phyloP scores from a whole-genome alignment of 2,888 invertebrate genomes.

The Polydrusus pterygomalis region DNA sequence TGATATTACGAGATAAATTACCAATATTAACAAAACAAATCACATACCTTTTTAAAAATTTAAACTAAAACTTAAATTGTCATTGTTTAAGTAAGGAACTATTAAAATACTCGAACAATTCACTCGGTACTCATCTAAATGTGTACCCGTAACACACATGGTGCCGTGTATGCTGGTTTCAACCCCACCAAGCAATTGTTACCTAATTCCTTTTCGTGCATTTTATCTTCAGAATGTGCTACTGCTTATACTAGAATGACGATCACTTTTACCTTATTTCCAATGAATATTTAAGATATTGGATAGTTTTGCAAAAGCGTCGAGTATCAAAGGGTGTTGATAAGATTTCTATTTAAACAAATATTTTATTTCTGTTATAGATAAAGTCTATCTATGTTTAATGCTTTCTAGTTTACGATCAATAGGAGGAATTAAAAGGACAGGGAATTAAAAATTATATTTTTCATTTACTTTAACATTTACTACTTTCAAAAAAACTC shows the following conservation, averaged over 20 bases:
- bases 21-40: not conserved
- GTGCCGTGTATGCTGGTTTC: not conserved
- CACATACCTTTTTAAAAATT: not conserved
- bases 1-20: too few species aligned
- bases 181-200: slow-evolving; percentile 8
- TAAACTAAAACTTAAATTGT: slow-evolving; percentile 3
- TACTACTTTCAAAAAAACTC: too few species aligned
- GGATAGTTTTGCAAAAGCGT: not conserved
- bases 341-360: too few species aligned
- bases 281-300: not conserved
- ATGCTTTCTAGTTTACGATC: too few species aligned
- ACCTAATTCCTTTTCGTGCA: slow-evolving; percentile 9
- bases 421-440: too few species aligned
- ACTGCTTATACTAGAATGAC: slow-evolving; percentile 1
- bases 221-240: slow-evolving; percentile 19
- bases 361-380: too few species aligned
- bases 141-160: not conserved
- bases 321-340: too few species aligned
- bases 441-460: too few species aligned
- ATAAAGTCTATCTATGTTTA: too few species aligned
- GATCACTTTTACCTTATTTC: slow-evolving; percentile 11
- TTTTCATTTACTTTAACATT: too few species aligned
- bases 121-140: not conserved
- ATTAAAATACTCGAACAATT: slow-evolving; percentile 1
- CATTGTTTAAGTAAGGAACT: slow-evolving; percentile 5